These are phyloP conservation scores for Aleiodes testaceus DNA, from an alignment of 2,888 invertebrate species.

Conservation along the genomic window DNA sequence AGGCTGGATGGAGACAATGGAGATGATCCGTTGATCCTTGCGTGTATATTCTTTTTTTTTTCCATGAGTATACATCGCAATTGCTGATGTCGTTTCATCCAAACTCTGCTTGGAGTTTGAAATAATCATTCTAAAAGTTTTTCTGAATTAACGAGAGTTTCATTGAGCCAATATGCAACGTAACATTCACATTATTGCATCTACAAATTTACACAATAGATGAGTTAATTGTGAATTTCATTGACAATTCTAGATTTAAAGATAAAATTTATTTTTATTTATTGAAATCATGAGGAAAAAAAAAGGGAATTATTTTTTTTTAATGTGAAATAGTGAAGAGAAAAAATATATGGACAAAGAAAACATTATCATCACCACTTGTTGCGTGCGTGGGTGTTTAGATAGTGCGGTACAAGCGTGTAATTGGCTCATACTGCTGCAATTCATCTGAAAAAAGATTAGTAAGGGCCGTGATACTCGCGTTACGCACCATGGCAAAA, in stretches of 20 bases:
- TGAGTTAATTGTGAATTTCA: no score
- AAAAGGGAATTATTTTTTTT: not conserved
- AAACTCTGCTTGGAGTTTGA: constrained; percentile 43
- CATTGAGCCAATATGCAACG: constrained; percentile 1
- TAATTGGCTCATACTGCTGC: constrained; percentile 2
- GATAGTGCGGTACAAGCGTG: not conserved
- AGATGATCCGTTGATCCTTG: constrained; percentile 57
- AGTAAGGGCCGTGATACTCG: not conserved
- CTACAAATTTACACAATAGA: no score
- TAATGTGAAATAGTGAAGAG: not conserved
- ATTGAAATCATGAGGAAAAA: not conserved
- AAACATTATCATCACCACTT: constrained; percentile 15
- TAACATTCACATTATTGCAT: not conserved
- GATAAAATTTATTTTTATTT: no score
- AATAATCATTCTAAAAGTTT: constrained; percentile 12
- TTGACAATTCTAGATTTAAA: no score
- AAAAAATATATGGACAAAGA: not conserved
- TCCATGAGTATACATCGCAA: constrained; percentile 42
- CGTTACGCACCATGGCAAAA: no score
- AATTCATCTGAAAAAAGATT: constrained; percentile 8
- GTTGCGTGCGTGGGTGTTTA: constrained; percentile 23
- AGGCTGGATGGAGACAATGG: constrained; percentile 68
- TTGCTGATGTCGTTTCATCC: constrained; percentile 22
- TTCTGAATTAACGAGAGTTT: constrained; percentile 8
- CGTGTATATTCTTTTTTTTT: constrained; percentile 46